Base-by-base conservation (phyloP, 2,888 invertebrate genomes). In the Erpobdella octoculata region DNA sequence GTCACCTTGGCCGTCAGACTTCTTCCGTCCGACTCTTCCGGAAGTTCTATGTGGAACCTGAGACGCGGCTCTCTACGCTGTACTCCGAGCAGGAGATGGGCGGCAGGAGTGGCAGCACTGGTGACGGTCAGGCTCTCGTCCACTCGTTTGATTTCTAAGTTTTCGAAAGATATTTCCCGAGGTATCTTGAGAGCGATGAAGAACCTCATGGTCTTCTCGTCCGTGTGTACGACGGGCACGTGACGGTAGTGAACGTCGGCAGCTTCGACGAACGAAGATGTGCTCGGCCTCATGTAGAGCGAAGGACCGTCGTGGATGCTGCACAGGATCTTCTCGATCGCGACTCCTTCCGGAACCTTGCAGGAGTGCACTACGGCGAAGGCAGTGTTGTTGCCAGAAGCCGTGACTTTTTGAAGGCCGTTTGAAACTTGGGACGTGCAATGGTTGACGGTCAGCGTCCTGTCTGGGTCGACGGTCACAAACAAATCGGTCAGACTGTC, bases 1-100 rank as follows among this genome's bases (percentile, higher is more conserved):
- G 33, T 53, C 18, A 69, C 35, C 28, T 53, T 8, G 3, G 69
- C 69, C 31, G 48, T 46, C 35, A 69, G 1, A 25, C 35, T 53
- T 18, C 69, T 33, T 12, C 69, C 69, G 33, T 69, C 69, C 18
- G 33, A 33, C n/a, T 69, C 69, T 69, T 69, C 69, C 1, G 69
- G 69, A 9, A 69, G 69, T 33, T 69, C 69, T 15, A 69, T 28
- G 5, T 21, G 33, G 31, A 69, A n/a, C 35, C 58, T 69, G 58
- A 69, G 35, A 2, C 58, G 18, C 35, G 58, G 58, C 36, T 69
- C 69, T 12, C 38, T n/a, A 21, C n/a, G 25, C 2, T 28, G 33
- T 33, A 41, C 41, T 5, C 41, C n/a, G 46, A 25, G 28, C 31
- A 18, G 12, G 58, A 37, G 4, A 53, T 35, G 12, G 12, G n/a